Base-by-base conservation (phyloP, 1,140 invertebrate species). In the Phocides pigmalion region DNA sequence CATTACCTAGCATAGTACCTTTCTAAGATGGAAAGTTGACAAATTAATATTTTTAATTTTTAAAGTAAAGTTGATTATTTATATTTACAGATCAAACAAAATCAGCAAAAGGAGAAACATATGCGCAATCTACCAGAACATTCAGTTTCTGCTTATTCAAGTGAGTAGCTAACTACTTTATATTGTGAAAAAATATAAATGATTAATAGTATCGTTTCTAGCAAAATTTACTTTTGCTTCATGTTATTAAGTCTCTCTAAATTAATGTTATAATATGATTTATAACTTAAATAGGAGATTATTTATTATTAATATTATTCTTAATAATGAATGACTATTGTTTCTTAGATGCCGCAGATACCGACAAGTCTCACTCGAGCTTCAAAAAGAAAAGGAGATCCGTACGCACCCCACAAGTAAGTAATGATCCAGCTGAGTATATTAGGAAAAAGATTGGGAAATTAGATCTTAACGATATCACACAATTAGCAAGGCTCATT, bases 401-500 rank as follows among this genome's bases (percentile, higher is more conserved):
- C 19, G 32, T 78, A 9, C 76, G 83, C 19, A 66, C 82, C 1
- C 74, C 76, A 62, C 87, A 90, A 81, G 88, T 90, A 90, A 90
- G 88, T 90, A 90, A 69, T 56, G 84, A 87, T 63, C 69, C 84
- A 11, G 81, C 80, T 8, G 88, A 90, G 46, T 82, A 84, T 47
- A 79, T 89, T 46, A 79, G 84, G 37, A 82, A 81, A 72, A 81
- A 84, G 64, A 86, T 90, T 68, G 84, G 81, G 15, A 84, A 83
- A 67, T 73, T 90, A 54, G 79, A 84, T 51, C 77, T 90, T 59
- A 77, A 88, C 35, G 84, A 88, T 51, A 82, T 90, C 28, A 82
- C 81, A n/a, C 71, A 83, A 32, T 65, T 90, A 41, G 84, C 83
- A 5, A 77, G 81, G 9, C 78, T 90, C 11, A 77, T 90, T 3